phyloP scores from a whole-genome alignment of 2,797 vertebrate genomes.

The Dicrostonyx torquatus region DNA sequence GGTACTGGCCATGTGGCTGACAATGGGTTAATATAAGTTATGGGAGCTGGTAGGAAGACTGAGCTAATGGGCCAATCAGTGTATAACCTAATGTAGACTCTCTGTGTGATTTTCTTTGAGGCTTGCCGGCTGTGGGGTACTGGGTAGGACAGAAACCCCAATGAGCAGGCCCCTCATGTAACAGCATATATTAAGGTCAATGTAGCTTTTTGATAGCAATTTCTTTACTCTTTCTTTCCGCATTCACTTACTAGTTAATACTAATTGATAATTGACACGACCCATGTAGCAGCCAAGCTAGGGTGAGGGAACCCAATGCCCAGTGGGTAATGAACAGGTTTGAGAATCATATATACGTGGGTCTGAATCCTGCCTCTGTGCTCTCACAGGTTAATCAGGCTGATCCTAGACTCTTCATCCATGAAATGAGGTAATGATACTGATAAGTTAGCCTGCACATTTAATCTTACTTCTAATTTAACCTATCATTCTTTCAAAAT shows the following conservation, averaged over 20 bases:
- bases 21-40: no score
- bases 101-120: no score
- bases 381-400: not conserved
- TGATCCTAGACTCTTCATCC: not conserved
- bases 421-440: not conserved
- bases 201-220: not conserved
- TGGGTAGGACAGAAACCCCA: no score
- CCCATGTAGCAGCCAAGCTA: not conserved
- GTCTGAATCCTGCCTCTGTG: not conserved
- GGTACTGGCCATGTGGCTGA: no score
- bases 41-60: no score
- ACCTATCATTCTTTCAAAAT: not conserved
- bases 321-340: not conserved
- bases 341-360: not conserved
- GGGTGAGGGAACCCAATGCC: not conserved
- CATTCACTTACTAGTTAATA: not conserved
- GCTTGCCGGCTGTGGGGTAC: no score
- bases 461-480: not conserved
- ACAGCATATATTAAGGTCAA: not conserved
- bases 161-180: no score
- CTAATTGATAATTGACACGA: not conserved
- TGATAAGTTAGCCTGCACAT: not conserved
- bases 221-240: not conserved
- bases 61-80: no score
- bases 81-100: no score